Conservation (phyloP, 2,797 vertebrate genomes). For the Gallinago solitaria region DNA sequence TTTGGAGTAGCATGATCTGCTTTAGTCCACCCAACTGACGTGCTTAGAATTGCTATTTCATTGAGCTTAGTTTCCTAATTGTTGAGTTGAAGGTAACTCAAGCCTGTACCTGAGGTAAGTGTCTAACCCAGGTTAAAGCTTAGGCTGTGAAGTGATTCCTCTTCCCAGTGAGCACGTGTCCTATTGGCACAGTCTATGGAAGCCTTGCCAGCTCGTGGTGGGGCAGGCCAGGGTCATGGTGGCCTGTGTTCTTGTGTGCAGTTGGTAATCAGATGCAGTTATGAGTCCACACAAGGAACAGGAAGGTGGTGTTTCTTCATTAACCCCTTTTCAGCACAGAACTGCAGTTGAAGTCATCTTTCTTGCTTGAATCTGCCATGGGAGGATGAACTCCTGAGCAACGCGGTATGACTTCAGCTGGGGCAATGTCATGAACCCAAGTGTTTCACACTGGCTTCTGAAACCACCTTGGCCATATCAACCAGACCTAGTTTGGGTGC, state of each 20-base stretch:
- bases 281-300: no score
- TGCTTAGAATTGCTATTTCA: background rate
- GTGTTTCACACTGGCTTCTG: background rate
- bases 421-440: background rate
- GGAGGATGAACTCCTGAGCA: background rate
- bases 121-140: background rate
- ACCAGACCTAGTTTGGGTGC: background rate
- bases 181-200: background rate
- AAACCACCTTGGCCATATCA: background rate
- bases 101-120: background rate
- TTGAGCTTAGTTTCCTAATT: background rate
- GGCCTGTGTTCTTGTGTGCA: accelerated
- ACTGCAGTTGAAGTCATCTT: background rate
- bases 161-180: accelerated
- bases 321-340: background rate
- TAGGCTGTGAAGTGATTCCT: background rate
- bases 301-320: background rate
- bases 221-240: accelerated
- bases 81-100: background rate
- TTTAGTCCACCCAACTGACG: accelerated
- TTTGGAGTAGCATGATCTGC: background rate
- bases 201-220: background rate
- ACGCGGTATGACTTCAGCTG: background rate
- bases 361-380: background rate
- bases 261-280: background rate